Base-by-base conservation (phyloP, 2,113 vertebrate species). In the Callionymus lyra region DNA sequence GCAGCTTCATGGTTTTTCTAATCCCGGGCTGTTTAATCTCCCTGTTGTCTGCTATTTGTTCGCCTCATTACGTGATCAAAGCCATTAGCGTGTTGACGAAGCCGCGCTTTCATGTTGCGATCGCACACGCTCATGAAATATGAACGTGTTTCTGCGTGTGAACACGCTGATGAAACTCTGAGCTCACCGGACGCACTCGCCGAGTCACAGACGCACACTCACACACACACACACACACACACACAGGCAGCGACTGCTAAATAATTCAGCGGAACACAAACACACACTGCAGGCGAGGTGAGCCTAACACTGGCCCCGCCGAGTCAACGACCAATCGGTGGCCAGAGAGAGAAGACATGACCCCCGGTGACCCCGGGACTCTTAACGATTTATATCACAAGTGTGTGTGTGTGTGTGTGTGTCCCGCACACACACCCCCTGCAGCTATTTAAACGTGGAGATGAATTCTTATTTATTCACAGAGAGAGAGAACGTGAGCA, bases 391-490 rank as follows among this genome's bases (percentile, higher is more conserved):
- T 79, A 69, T 67, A 79, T 42, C 52, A 59, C 45, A 35, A 41
- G 41, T 54, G 71, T 63, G 68, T 63, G 60, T 34, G n/a, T 39
- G 16, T 42, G 53, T 44, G 47, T 48, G 54, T 61, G 55, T 54
- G 53, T 53, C 31, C 48, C 19, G 38, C 9, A 10, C 49, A 54
- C 59, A 59, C n/a, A 27, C 4, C 21, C 43, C 72, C 74, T 37
- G 59, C 12, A 77, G 77, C 74, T 77, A 74, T 74, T 78, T 74
- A 78, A 78, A 74, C 70, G 67, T 70, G 74, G 57, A 69, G 72
- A 73, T 67, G 72, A 72, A 77, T 78, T 78, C 72, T 68, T 76
- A 78, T 76, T 70, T 78, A 81, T 78, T 78, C 78, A 68, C 75
- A 81, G 32, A 59, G 62, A 27, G 63, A 80, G 53, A 58, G 65